A percentile compares a stretch with the other conserved stretches of the same genome.
These are phyloP conservation scores for Sceliomorpha sp. DNA, from an alignment of 2,888 invertebrate species.

Conservation along the genomic window DNA sequence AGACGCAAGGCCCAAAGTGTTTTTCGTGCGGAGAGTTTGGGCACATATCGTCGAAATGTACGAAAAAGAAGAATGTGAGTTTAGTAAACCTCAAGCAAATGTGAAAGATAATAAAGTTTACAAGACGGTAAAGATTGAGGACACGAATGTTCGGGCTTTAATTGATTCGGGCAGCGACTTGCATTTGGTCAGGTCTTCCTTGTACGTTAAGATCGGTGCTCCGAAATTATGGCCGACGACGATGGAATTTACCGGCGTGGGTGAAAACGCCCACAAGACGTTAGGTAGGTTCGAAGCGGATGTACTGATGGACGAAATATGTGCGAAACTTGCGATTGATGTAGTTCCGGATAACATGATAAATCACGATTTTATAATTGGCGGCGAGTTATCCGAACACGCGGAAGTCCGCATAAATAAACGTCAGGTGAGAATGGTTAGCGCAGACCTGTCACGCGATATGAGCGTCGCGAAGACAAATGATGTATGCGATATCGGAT, in stretches of 20 bases:
- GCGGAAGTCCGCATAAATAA: no score
- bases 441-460: no score
- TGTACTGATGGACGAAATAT: slow-evolving; percentile 16
- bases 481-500: no score
- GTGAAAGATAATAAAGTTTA: slow-evolving; percentile 3
- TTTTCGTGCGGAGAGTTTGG: slow-evolving; percentile 38
- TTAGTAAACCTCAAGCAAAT: no score
- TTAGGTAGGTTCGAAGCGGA: slow-evolving; percentile 1
- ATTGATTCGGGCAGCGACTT: slow-evolving; percentile 43
- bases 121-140: slow-evolving; percentile 8
- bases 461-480: no score
- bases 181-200: slow-evolving; percentile 31
- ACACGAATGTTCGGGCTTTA: slow-evolving; percentile 7
- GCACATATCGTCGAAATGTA: slow-evolving; percentile 39
- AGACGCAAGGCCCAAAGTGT: slow-evolving; percentile 40
- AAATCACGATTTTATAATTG: no score
- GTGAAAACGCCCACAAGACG: no score
- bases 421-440: no score
- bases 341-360: slow-evolving; percentile 14
- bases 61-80: neutral
- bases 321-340: slow-evolving; percentile 9
- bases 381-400: no score
- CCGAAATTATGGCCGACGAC: slow-evolving; percentile 15
- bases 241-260: slow-evolving; percentile 21
- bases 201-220: slow-evolving; percentile 28